phyloP scores from a whole-genome alignment of 2,888 invertebrate genomes.

The Ennomos fuscantarius region DNA sequence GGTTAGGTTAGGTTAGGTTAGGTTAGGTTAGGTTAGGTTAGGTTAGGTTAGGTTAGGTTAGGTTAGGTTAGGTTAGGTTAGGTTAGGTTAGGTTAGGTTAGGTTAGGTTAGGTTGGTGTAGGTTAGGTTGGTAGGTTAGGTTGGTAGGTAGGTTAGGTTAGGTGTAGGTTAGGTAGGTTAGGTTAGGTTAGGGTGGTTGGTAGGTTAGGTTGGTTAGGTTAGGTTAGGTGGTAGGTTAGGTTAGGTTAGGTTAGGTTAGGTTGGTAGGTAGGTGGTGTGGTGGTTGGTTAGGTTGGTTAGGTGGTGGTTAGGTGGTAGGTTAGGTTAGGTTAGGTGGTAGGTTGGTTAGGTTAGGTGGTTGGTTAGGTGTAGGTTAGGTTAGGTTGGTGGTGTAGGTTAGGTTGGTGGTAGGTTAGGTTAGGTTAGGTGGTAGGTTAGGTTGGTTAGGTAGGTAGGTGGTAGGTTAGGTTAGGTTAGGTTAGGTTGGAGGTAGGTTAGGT shows the following conservation, averaged over 20 bases:
- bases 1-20: constrained; percentile 35
- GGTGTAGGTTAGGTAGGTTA: constrained; percentile 41
- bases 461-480: constrained; percentile 31
- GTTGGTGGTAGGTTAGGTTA: constrained; percentile 29
- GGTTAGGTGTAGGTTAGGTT: constrained; percentile 33
- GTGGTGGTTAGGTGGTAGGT: constrained; percentile 42
- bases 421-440: too few species aligned
- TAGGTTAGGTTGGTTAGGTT: constrained; percentile 41
- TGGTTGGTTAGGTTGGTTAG: too few species aligned
- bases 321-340: constrained; percentile 34
- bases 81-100: constrained; percentile 32
- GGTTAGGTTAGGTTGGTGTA: constrained; percentile 31
- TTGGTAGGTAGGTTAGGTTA: constrained; percentile 38
- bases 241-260: constrained; percentile 41
- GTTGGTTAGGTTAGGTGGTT: constrained; percentile 31
- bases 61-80: constrained; percentile 35
- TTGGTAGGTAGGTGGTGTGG: too few species aligned
- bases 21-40: constrained; percentile 39
- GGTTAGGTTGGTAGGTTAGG: constrained; percentile 35
- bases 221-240: constrained; percentile 40
- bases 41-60: constrained; percentile 38
- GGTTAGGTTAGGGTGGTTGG: constrained; percentile 42
- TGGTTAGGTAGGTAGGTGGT: too few species aligned
- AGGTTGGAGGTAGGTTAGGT: constrained; percentile 33
- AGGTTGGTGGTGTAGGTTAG: too few species aligned